Base-by-base conservation (phyloP, 1,140 invertebrate genomes). In the Atopsyche davidsoni region DNA sequence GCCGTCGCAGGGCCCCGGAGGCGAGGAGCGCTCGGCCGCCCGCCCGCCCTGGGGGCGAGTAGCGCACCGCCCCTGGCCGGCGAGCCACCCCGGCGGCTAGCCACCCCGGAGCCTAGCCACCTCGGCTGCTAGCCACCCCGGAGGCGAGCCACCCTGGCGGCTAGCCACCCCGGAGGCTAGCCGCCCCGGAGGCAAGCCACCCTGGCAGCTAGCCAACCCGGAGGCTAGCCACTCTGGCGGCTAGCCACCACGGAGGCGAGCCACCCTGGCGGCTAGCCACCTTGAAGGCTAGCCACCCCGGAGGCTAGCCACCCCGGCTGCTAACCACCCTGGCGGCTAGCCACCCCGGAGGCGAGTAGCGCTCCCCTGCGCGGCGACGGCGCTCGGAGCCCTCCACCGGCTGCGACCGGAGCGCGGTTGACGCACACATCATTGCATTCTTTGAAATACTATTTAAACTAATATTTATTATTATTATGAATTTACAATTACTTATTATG, bases 391-490 rank as follows among this genome's bases (percentile, higher is more conserved):
- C 38, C 45, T 16, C 49, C 39, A 19, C 21, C 31, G 13, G 40
- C 24, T 13, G 17, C 11, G 11, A 18, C 13, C 36, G 14, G n/a
- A 16, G 23, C 23, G 17, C 32, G 53, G 53, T 50, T 36, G 53
- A 46, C 53, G 48, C 48, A 51, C 47, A 51, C 54, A 57, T 43
- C 45, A 51, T 55, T 44, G 53, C 50, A 57, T 52, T 46, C 46
- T 41, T 57, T 49, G 14, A 49, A 49, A 39, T 52, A 51, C 49
- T 49, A 53, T 50, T 49, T 22, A 17, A 41, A 49, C 46, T 57
- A 51, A 57, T 70, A 69, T 70, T 70, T 70, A 70, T 72, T 64
- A 73, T 67, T 63, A 63, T 72, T 69, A 64, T 70, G 69, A 68
- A 67, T 69, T 46, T 48, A 69, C 63, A 64, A 69, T 61, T 67